Percentiles rank a stretch among this genome's conserved stretches.
Conservation (phyloP, 1,140 invertebrate species). For the Drosophila kohkoa region DNA sequence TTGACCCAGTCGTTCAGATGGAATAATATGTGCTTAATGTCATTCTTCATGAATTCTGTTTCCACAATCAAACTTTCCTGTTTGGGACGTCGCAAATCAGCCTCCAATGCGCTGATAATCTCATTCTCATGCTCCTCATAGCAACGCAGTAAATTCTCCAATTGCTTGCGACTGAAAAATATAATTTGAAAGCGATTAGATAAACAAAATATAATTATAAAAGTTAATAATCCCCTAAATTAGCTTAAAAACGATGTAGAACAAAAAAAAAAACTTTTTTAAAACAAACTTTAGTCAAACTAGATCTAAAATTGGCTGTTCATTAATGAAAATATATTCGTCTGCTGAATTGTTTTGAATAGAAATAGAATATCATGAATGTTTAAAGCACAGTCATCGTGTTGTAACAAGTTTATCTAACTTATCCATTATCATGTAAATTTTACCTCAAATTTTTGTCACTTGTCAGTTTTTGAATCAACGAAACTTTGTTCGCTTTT, state of each 20-base stretch:
- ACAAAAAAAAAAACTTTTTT: neutral
- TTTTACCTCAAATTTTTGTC: neutral
- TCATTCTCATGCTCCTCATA: slow-evolving; percentile 91
- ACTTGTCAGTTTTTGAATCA: neutral
- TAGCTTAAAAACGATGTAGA: neutral
- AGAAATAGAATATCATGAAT: neutral
- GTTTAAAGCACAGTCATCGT: neutral
- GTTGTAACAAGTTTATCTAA: slow-evolving; percentile 2
- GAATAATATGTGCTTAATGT: slow-evolving; percentile 87
- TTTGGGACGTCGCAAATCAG: slow-evolving; percentile 92
- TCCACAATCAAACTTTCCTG: slow-evolving; percentile 89
- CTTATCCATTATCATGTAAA: neutral
- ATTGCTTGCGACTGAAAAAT: slow-evolving; percentile 87
- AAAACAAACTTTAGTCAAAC: too few species aligned
- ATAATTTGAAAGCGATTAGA: slow-evolving; percentile 26
- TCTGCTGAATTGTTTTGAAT: neutral
- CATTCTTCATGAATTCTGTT: slow-evolving; percentile 89
- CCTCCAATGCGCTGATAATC: slow-evolving; percentile 90
- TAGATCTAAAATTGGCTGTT: neutral
- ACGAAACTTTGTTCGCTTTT: neutral
- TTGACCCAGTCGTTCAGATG: slow-evolving; percentile 89
- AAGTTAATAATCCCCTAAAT: neutral
- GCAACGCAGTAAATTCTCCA: slow-evolving; percentile 90
- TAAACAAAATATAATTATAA: neutral
- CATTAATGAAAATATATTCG: neutral